Conservation (phyloP, 2,113 vertebrate species). For the Phalacrocorax brasilianus region DNA sequence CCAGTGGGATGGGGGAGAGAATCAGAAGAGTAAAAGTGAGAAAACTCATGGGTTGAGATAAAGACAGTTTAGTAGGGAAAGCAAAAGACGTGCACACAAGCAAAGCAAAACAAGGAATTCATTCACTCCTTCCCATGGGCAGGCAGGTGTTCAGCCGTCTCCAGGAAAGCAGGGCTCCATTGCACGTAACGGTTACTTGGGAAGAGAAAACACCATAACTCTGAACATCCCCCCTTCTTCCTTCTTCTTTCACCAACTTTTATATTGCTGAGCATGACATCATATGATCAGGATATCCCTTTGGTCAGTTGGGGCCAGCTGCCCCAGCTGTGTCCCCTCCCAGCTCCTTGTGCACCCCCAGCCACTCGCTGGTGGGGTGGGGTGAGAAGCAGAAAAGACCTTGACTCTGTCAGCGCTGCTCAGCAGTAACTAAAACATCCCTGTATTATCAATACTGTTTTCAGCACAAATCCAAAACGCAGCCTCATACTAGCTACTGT, state of each 20-base stretch:
- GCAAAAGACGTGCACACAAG: too few species aligned
- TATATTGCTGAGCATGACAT: too few species aligned
- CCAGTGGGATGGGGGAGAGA: background rate
- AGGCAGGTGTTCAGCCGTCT: background rate
- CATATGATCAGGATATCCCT: too few species aligned
- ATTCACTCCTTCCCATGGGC: rapidly evolving
- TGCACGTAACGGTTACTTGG: rapidly evolving
- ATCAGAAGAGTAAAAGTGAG: too few species aligned
- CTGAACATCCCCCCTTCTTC: rapidly evolving
- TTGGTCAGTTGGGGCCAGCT: too few species aligned
- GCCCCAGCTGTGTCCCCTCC: too few species aligned
- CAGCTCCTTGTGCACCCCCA: too few species aligned
- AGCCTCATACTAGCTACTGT: too few species aligned
- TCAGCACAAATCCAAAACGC: background rate
- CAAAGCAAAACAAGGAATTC: background rate
- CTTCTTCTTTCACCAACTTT: background rate
- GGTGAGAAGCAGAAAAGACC: too few species aligned
- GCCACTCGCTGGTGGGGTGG: too few species aligned
- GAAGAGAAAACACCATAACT: rapidly evolving
- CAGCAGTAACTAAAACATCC: background rate
- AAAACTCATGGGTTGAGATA: too few species aligned
- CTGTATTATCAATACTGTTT: background rate
- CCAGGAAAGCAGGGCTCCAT: background rate
- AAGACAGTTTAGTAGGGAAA: too few species aligned
- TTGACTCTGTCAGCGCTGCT: background rate